Conservation (phyloP, 2,888 invertebrate genomes). For the Heteromurus nitidus region DNA sequence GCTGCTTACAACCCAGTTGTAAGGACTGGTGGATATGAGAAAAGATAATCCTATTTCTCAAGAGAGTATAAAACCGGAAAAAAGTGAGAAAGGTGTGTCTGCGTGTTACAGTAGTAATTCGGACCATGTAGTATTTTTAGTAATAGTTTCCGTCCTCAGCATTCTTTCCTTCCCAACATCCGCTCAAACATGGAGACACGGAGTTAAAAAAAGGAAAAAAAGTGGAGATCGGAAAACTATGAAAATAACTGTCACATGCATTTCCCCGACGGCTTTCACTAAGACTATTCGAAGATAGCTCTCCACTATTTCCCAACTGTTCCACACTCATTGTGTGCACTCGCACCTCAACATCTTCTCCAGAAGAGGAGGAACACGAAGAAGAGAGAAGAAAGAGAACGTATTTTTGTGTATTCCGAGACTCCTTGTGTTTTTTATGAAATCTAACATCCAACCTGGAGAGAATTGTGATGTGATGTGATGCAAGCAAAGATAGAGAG, state of each 20-base stretch:
- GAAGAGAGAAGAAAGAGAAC: too few species aligned
- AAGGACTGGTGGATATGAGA: neutral
- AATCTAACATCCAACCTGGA: neutral
- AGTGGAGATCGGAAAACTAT: constrained; percentile 14
- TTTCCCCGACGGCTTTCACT: constrained; percentile 4
- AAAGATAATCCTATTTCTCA: constrained; percentile 25
- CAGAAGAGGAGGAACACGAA: too few species aligned
- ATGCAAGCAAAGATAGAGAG: too few species aligned
- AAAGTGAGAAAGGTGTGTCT: neutral
- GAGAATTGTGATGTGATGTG: neutral
- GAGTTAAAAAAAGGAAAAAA: neutral
- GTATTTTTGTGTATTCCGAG: too few species aligned
- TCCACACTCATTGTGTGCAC: too few species aligned
- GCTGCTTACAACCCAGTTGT: neutral
- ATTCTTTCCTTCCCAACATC: too few species aligned
- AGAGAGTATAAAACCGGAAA: too few species aligned
- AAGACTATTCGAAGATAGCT: constrained; percentile 3
- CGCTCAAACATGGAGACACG: neutral
- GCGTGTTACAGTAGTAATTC: too few species aligned
- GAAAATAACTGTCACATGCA: constrained; percentile 25
- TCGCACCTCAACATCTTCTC: too few species aligned
- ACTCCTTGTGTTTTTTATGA: too few species aligned
- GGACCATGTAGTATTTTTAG: constrained; percentile 1
- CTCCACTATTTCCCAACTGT: too few species aligned
- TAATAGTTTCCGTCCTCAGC: neutral